Evolutionary conservation across 1,140 invertebrate genomes (phyloP).

Genomic region (Zaprionus capensis): DNA sequence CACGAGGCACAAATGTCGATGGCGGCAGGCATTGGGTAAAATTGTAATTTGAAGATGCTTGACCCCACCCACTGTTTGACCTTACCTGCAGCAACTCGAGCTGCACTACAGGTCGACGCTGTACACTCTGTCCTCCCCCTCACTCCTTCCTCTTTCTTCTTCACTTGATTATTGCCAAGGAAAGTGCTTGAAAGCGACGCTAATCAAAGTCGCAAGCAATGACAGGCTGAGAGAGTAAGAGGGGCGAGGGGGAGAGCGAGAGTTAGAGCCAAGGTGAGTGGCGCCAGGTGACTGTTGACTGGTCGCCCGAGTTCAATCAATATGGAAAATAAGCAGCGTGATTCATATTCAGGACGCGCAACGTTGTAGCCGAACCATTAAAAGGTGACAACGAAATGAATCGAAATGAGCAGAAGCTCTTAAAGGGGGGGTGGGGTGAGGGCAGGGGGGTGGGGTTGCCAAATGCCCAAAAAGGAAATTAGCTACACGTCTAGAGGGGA

Average conservation of each 20-base stretch:
- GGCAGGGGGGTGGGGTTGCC: neutral
- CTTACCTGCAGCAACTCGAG: neutral
- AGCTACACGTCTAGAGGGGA: conserved; percentile 45
- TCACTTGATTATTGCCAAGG: conserved; percentile 21
- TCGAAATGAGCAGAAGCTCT: conserved; percentile 50
- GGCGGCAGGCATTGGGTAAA: neutral
- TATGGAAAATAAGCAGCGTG: conserved; percentile 62
- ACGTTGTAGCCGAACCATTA: conserved; percentile 46
- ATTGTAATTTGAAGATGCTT: conserved; percentile 32
- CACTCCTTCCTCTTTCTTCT: neutral
- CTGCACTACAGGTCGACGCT: conserved; percentile 4
- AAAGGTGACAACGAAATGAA: conserved; percentile 62
- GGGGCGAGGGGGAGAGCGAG: neutral
- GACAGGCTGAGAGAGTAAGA: conserved; percentile 11
- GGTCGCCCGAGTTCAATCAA: conserved; percentile 61
- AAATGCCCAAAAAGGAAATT: conserved; percentile 60
- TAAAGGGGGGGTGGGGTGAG: neutral
- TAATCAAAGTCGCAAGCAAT: conserved; percentile 39
- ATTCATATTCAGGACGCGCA: conserved; percentile 74
- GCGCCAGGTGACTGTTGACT: neutral
- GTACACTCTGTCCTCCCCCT: neutral
- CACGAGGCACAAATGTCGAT: neutral
- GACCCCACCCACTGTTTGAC: neutral
- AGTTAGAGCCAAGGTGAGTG: neutral
- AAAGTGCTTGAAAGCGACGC: conserved; percentile 26